These are phyloP conservation scores for Neolamprologus cancellatus DNA, from an alignment of 2,113 vertebrate species.

Conservation along the genomic window DNA sequence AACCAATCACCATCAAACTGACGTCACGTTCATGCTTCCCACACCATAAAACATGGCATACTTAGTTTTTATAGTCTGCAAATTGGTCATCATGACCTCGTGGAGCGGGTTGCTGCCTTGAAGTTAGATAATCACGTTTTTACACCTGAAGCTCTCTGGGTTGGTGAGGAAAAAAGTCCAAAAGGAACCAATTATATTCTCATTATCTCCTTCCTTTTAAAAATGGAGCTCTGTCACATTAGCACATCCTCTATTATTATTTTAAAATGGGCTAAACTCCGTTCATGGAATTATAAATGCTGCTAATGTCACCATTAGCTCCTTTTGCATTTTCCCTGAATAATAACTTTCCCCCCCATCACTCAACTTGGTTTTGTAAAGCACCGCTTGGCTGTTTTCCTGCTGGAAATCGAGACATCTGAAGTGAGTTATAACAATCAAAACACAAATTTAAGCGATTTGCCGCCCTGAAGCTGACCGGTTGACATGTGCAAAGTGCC, in stretches of 20 bases:
- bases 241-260: not conserved
- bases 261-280: not conserved
- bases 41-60: not conserved
- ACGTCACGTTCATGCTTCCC: not conserved
- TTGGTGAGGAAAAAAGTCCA: not conserved
- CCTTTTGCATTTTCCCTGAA: not conserved
- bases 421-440: not conserved
- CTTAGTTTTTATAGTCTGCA: not conserved
- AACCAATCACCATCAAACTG: not conserved
- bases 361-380: not conserved
- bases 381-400: not conserved
- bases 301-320: not conserved
- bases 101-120: not conserved
- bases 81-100: not conserved
- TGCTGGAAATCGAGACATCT: not conserved
- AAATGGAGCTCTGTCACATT: not conserved
- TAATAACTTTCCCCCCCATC: not conserved
- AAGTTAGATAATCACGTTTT: not conserved
- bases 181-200: not conserved
- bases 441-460: not conserved
- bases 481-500: not conserved
- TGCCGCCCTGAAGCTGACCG: not conserved
- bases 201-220: not conserved
- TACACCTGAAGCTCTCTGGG: not conserved
- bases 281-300: not conserved